A percentile compares a stretch with the other conserved stretches of the same genome.
phyloP scores from a whole-genome alignment of 2,113 vertebrate genomes.

The Rhabdornis inornatus region DNA sequence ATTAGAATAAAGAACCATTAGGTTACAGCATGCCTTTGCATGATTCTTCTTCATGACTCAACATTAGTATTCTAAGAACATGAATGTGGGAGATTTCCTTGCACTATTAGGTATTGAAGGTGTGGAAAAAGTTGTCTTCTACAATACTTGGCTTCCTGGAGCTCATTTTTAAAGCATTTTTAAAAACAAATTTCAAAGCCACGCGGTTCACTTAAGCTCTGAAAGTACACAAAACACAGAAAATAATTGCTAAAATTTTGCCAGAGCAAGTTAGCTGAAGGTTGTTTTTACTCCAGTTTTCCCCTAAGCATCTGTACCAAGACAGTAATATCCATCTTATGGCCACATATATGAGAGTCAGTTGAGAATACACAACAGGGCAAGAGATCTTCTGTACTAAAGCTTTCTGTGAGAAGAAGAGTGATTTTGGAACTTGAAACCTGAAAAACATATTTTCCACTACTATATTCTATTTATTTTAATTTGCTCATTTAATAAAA shows the following conservation, averaged over 20 bases:
- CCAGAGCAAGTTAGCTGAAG: neutral
- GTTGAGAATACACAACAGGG: neutral
- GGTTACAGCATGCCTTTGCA: neutral
- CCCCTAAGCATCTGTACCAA: neutral
- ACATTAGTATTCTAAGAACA: neutral
- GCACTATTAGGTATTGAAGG: neutral
- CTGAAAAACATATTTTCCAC: neutral
- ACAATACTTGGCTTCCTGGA: neutral
- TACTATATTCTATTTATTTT: neutral
- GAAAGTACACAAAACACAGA: constrained; percentile 12
- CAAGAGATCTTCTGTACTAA: neutral
- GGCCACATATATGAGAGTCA: neutral
- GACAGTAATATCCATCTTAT: neutral
- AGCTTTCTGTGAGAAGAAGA: neutral
- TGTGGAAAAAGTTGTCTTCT: neutral
- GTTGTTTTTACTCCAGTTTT: neutral
- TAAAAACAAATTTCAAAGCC: constrained; percentile 25
- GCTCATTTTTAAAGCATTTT: neutral
- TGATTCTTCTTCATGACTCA: neutral
- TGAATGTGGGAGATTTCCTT: neutral
- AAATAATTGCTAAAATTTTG: neutral
- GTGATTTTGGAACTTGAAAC: neutral
- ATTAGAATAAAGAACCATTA: neutral
- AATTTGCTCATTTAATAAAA: neutral
- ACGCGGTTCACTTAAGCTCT: neutral